Base-by-base conservation (phyloP, 2,113 vertebrate genomes). In the Dasypus novemcinctus region DNA sequence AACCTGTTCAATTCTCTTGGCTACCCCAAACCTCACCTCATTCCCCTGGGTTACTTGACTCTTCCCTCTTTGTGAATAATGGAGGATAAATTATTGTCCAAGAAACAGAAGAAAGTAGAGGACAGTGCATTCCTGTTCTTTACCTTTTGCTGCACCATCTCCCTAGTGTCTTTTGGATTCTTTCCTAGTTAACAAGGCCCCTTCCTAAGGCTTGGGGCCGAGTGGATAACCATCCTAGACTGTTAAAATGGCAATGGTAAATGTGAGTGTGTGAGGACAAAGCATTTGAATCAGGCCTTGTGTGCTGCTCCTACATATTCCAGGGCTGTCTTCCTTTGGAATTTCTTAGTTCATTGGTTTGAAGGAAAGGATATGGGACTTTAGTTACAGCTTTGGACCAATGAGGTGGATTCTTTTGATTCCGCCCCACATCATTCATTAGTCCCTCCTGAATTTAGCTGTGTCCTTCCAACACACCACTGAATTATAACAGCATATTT, bases 381-480 rank as follows among this genome's bases (percentile, higher is more conserved):
- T 81, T 64, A 13, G 41, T 83, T 92, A 75, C 33, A 4, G 52
- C 66, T 43, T 10, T 43, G 59, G 63, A 74, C 63, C 64, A 12
- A 15, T 64, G 57, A 84, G n/a, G 13, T 74, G 33, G 41, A 20
- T 87, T 71, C 93, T 80, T 86, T 76, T 80, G 88, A 57, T 90
- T 33, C 69, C 75, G 90, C 43, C 61, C 38, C 29, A n/a, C n/a
- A 66, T 90, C 81, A 84, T 52, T 61, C 64, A 41, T 92, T 90
- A 71, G 81, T 94, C 41, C 17, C 41, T 92, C 7, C 71, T 54
- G 79, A 90, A 90, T 86, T 66, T 95, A 93, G 72, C 87, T 54
- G 11, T 72, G 80, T 61, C 31, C 27, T 7, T 90, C 64, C 15
- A 72, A 21, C 27, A 66, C 46, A 63, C 18, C 41, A n/a, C 36